Evolutionary conservation across 2,888 invertebrate species (phyloP).

Genomic region (Papilio gigon): DNA sequence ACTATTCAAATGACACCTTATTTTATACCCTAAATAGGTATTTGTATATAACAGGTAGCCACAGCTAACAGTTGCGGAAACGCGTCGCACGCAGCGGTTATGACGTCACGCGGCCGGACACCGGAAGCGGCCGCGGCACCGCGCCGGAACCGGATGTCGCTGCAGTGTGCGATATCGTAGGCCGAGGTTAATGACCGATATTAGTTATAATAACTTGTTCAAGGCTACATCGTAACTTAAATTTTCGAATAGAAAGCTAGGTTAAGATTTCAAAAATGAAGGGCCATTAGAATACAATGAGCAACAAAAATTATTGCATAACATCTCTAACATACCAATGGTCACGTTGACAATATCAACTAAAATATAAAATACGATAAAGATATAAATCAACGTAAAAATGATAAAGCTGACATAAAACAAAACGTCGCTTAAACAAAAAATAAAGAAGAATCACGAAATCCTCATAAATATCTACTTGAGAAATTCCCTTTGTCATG

Average conservation of each 20-base stretch:
- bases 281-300: too few species aligned
- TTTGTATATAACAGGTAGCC: constrained; percentile 42
- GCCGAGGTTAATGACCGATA: constrained; percentile 68
- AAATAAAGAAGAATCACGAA: constrained; percentile 36
- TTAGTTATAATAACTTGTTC: constrained; percentile 45
- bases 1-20: too few species aligned
- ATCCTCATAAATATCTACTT: constrained; percentile 38
- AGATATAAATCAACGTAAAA: constrained; percentile 70
- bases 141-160: constrained; percentile 73
- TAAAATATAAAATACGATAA: constrained; percentile 50
- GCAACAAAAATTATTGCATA: neutral
- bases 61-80: constrained; percentile 58
- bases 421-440: constrained; percentile 39
- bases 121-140: constrained; percentile 73
- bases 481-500: constrained; percentile 39
- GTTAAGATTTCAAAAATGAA: neutral
- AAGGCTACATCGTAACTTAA: constrained; percentile 6
- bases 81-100: constrained; percentile 71
- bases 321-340: neutral
- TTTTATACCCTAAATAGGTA: too few species aligned
- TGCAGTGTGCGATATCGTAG: constrained; percentile 66
- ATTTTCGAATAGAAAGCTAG: neutral
- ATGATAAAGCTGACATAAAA: constrained; percentile 55
- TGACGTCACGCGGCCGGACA: constrained; percentile 73
- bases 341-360: neutral